phyloP scores from a whole-genome alignment of 2,113 vertebrate genomes.

The Motacilla tschutschensis region DNA sequence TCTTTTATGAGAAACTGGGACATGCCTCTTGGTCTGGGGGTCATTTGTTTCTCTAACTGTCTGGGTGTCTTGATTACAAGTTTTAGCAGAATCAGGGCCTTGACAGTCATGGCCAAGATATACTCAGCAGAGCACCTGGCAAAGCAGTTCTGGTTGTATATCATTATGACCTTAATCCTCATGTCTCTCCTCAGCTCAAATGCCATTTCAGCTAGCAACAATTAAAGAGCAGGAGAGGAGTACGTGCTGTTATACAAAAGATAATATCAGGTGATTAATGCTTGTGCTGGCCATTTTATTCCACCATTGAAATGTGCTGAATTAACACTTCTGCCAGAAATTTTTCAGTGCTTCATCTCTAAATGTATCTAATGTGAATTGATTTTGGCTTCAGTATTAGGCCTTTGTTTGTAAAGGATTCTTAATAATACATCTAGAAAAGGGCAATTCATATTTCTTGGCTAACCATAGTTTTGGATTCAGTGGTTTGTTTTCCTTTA shows the following conservation, averaged over 20 bases:
- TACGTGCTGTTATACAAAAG: background rate
- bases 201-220: background rate
- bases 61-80: background rate
- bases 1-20: background rate
- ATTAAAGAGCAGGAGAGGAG: constrained; percentile 2
- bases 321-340: constrained; percentile 24
- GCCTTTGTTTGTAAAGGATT: background rate
- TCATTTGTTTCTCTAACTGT: background rate
- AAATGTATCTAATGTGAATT: background rate
- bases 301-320: constrained; percentile 32
- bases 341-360: background rate
- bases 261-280: constrained; percentile 34
- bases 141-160: background rate
- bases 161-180: background rate
- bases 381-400: constrained; percentile 1
- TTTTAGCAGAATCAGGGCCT: background rate
- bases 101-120: background rate
- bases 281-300: background rate
- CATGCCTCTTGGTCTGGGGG: background rate
- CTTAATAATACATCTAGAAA: background rate
- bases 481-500: constrained; percentile 32
- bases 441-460: constrained; percentile 11
- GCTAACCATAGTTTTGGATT: constrained; percentile 10
- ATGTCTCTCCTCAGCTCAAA: background rate
- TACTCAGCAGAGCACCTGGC: background rate